Base-by-base conservation (phyloP, 2,113 vertebrate genomes). In the Limanda limanda region DNA sequence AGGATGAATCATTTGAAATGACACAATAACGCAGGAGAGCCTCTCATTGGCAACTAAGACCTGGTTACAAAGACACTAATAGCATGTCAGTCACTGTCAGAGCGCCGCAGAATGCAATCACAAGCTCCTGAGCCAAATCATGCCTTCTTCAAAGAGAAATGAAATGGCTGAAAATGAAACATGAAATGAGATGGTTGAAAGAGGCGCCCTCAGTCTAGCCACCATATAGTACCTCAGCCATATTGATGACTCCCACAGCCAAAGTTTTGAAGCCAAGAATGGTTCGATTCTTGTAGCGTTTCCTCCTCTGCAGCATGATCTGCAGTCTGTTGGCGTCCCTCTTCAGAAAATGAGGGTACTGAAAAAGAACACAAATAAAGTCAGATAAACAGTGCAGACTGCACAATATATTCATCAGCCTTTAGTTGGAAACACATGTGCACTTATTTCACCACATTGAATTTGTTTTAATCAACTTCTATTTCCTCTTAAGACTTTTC, bases 301-400 rank as follows among this genome's bases (percentile, higher is more conserved):
- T 95, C 60, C 95, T 92, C 85, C 95, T 90, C 88, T 95, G 95
- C 45, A 95, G 86, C 94, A 95, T 94, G 5, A 95, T 94, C 88
- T 95, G 95, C 23, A 95, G 91, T 71, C 93, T 82, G 87, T 95
- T 95, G 76, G 94, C 87, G 9, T 95, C 95, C 83, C 95, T 89
- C 90, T 95, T 95, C 64, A 95, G 89, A 71, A 95, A 95, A 75
- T 95, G 95, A 7, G 95, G 93, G 74, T 95, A 95, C 95, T 95
- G 74, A 54, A 58, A 81, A 51, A 81, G 5, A 52, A 82, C 9
- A 67, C 72, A 71, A 56, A 54, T 37, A 72, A 78, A 66, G 18
- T 51, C 21, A 61, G 45, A 51, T 51, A 57, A 67, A 31, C 6
- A 31, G 31, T 31, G 31, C 6, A 1, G 31, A 31, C 6, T 31